phyloP scores from a whole-genome alignment of 2,888 invertebrate species.

The Vannuccia rotundouncinata region DNA sequence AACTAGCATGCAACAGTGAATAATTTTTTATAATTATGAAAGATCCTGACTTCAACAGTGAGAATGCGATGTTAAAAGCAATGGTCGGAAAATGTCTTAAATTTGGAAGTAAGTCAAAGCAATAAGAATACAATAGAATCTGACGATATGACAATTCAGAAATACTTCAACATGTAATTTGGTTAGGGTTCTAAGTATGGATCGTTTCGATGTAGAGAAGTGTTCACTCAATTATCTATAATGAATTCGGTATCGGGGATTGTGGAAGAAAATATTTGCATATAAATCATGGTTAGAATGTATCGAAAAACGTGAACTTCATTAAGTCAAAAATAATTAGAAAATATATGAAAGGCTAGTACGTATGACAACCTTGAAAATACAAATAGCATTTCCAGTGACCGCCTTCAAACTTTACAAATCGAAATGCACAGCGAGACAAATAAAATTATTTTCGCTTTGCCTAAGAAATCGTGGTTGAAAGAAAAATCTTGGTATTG shows the following conservation, averaged over 20 bases:
- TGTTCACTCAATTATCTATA: not conserved
- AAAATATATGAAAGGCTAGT: not conserved
- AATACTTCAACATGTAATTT: not conserved
- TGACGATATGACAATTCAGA: not conserved
- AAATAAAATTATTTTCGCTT: not conserved
- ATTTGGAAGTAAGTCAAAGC: not conserved
- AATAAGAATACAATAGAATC: too few relatives aligned
- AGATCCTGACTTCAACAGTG: not conserved
- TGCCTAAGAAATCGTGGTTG: not conserved
- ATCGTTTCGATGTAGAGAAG: not conserved
- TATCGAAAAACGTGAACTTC: not conserved
- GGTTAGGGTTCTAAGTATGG: not conserved
- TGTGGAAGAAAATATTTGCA: not conserved
- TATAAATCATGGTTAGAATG: not conserved
- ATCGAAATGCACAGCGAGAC: not conserved
- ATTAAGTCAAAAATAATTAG: not conserved
- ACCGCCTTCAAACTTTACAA: not conserved
- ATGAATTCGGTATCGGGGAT: not conserved
- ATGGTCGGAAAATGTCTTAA: not conserved
- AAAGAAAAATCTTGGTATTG: not conserved
- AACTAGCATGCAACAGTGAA: not conserved
- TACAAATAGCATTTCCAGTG: not conserved
- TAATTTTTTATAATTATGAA: not conserved
- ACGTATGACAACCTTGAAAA: too few relatives aligned
- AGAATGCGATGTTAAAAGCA: not conserved